Evolutionary conservation across 2,113 vertebrate species (phyloP).

Genomic region (Eudyptes chrysolophus): DNA sequence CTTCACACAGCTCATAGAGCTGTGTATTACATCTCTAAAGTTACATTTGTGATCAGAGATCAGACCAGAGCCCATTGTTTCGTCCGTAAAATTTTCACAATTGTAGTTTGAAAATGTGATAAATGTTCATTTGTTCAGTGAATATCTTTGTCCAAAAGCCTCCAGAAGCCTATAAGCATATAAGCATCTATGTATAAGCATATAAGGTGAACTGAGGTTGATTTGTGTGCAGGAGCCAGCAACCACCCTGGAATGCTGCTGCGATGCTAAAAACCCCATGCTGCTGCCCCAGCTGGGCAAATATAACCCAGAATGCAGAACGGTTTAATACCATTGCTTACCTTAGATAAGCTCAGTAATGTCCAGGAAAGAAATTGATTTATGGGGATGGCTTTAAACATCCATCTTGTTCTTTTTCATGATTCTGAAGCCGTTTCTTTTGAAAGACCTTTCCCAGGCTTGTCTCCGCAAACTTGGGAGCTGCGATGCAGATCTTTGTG

Average conservation of each 20-base stretch:
- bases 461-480: background rate
- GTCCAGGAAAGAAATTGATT: background rate
- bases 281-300: background rate
- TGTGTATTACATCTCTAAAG: background rate
- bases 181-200: too few species aligned
- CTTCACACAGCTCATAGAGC: background rate
- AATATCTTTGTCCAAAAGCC: background rate
- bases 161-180: background rate
- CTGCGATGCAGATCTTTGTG: background rate
- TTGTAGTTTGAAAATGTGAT: background rate
- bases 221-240: background rate
- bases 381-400: background rate
- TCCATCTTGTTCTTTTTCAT: background rate
- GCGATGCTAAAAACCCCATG: background rate
- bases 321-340: background rate
- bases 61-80: background rate
- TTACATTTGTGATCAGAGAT: background rate
- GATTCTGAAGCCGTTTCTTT: background rate
- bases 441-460: background rate
- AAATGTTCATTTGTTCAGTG: background rate
- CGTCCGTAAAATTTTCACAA: background rate
- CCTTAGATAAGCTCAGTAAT: background rate
- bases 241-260: background rate
- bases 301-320: background rate
- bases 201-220: background rate